Conservation (phyloP, 2,797 vertebrate species). For the Acomys russatus region DNA sequence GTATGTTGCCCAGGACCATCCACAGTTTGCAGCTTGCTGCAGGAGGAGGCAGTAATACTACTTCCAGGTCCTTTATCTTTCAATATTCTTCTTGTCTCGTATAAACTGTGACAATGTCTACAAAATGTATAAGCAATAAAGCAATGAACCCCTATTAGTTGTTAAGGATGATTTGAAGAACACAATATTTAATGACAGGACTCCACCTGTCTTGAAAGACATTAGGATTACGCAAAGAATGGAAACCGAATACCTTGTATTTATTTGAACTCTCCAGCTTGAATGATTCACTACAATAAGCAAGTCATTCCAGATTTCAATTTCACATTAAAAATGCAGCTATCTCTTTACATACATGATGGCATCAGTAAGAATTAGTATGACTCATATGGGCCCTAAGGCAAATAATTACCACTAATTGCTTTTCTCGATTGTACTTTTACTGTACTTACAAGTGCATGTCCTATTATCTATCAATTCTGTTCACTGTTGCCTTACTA, state of each 20-base stretch:
- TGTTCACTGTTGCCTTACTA: not conserved
- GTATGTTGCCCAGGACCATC: not conserved
- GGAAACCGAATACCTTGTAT: rapidly evolving
- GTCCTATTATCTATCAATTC: not conserved
- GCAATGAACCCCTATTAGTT: not conserved
- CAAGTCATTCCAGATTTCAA: not conserved
- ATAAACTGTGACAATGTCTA: not conserved
- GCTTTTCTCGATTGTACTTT: not conserved
- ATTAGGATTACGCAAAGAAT: not conserved
- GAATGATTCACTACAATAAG: not conserved
- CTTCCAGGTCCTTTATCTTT: not conserved
- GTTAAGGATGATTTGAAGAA: not conserved
- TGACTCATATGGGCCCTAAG: not conserved
- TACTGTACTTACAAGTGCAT: not conserved
- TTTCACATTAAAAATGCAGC: not conserved
- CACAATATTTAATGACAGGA: not conserved
- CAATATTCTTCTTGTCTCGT: not conserved
- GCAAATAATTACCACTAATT: not conserved
- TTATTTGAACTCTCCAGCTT: not conserved
- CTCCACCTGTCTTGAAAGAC: not conserved
- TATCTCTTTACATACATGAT: not conserved
- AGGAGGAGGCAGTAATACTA: not conserved
- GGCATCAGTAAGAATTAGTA: not conserved
- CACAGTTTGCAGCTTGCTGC: not conserved
- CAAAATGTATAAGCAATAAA: not conserved